Evolutionary conservation across 2,797 vertebrate genomes (phyloP).

Genomic region (Ptychadena robeensis): DNA sequence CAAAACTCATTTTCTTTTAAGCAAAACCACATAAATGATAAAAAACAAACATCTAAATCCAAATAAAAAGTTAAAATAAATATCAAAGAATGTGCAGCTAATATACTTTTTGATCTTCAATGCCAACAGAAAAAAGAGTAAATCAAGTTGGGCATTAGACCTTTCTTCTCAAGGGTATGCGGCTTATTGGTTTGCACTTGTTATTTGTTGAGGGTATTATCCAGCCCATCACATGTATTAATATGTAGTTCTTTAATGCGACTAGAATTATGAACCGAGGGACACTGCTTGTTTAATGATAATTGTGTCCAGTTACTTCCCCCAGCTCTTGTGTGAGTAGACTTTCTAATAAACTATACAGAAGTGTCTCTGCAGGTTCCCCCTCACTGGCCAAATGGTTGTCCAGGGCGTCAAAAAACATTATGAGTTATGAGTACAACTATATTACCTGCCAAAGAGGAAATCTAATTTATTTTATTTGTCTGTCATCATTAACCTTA

Average conservation of each 20-base stretch:
- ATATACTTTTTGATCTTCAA: neutral
- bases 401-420: constrained; percentile 33
- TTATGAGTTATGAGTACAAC: constrained; percentile 26
- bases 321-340: neutral
- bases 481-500: constrained; percentile 34
- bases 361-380: constrained; percentile 10
- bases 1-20: too few relatives aligned
- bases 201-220: constrained; percentile 42
- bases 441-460: constrained; percentile 9
- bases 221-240: constrained; percentile 22
- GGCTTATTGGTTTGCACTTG: constrained; percentile 29
- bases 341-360: constrained; percentile 12
- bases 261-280: neutral
- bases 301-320: constrained; percentile 28
- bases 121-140: constrained; percentile 3
- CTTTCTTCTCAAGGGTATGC: neutral
- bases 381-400: constrained; percentile 9
- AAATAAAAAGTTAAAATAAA: neutral
- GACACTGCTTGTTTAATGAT: neutral
- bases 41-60: neutral
- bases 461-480: constrained; percentile 28
- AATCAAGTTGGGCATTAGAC: neutral
- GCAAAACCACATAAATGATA: too few relatives aligned
- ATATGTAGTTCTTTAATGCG: constrained; percentile 13
- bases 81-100: neutral